Evolutionary conservation across 1,140 invertebrate species (phyloP).

Genomic region (Drosophila albomicans): DNA sequence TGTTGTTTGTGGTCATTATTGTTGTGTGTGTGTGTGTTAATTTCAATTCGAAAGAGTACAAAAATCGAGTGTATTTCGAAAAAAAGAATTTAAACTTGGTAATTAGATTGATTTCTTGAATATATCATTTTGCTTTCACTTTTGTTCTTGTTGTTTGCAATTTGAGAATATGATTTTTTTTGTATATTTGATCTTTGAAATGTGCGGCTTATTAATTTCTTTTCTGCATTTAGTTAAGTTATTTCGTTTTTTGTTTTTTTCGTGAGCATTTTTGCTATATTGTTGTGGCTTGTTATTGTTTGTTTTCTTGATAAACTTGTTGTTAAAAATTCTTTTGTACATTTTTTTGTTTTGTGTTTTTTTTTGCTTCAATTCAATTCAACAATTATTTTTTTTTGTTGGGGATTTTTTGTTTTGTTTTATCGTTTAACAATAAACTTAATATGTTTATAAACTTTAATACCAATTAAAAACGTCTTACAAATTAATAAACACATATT

Average conservation of each 20-base stretch:
- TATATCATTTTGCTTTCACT: background rate
- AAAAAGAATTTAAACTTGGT: slow-evolving; percentile 34
- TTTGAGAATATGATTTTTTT: background rate
- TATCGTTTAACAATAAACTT: slow-evolving; percentile 48
- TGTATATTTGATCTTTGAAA: slow-evolving; percentile 34
- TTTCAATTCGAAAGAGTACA: slow-evolving; percentile 39
- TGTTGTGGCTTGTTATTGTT: slow-evolving; percentile 9
- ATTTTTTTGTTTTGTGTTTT: slow-evolving; percentile 9
- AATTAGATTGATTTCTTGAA: slow-evolving; percentile 6
- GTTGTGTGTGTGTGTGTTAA: slow-evolving; percentile 12
- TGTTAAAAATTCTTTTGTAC: slow-evolving; percentile 37
- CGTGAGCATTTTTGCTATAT: slow-evolving; percentile 1
- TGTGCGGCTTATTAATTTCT: slow-evolving; percentile 38
- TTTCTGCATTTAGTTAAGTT: slow-evolving; percentile 6
- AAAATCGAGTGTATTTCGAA: background rate
- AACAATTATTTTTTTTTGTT: slow-evolving; percentile 30
- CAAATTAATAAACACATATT: slow-evolving; percentile 45
- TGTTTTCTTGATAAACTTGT: slow-evolving; percentile 1
- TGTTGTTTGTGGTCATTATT: slow-evolving; percentile 15
- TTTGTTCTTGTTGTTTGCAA: too few relatives aligned
- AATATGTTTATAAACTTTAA: slow-evolving; percentile 33
- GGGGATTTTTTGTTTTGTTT: slow-evolving; percentile 8
- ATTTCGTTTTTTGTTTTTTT: slow-evolving; percentile 21
- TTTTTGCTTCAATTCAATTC: slow-evolving; percentile 30
- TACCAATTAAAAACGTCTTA: slow-evolving; percentile 50